Conservation (phyloP, 1,140 invertebrate species). For the Drosophila grimshawi region DNA sequence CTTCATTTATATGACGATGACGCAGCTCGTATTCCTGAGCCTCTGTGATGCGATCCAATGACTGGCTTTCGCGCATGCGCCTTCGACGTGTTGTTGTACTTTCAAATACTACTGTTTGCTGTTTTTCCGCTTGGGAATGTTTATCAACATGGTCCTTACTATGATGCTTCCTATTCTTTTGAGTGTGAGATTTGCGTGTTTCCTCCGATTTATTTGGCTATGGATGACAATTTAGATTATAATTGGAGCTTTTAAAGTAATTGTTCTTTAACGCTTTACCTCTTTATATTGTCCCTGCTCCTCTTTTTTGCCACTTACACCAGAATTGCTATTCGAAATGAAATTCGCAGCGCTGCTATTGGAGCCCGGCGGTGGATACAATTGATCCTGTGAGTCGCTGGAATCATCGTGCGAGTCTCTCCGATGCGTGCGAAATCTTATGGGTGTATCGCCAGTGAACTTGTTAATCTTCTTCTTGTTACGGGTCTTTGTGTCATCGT, state of each 20-base stretch:
- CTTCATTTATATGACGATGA: constrained; percentile 70
- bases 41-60: constrained; percentile 92
- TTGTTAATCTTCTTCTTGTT: constrained; percentile 92
- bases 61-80: constrained; percentile 91
- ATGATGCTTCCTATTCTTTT: constrained; percentile 70
- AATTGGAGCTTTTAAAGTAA: not conserved
- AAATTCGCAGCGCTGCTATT: constrained; percentile 60
- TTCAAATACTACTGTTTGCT: constrained; percentile 32
- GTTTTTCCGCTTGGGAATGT: constrained; percentile 70
- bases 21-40: constrained; percentile 88
- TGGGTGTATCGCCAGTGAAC: constrained; percentile 86
- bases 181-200: constrained; percentile 73
- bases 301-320: constrained; percentile 72
- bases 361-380: constrained; percentile 84
- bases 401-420: constrained; percentile 92
- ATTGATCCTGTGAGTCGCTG: constrained; percentile 90
- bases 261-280: constrained; percentile 28
- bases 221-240: not conserved
- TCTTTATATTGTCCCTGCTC: constrained; percentile 71
- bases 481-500: constrained; percentile 93
- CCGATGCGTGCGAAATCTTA: constrained; percentile 86
- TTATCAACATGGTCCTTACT: constrained; percentile 67
- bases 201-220: constrained; percentile 80
- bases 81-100: constrained; percentile 84
- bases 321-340: constrained; percentile 66